Evolutionary conservation across 2,888 invertebrate species (phyloP), one percentile per base, ranked within the genome.

Genomic region (Coenonympha arcania): DNA sequence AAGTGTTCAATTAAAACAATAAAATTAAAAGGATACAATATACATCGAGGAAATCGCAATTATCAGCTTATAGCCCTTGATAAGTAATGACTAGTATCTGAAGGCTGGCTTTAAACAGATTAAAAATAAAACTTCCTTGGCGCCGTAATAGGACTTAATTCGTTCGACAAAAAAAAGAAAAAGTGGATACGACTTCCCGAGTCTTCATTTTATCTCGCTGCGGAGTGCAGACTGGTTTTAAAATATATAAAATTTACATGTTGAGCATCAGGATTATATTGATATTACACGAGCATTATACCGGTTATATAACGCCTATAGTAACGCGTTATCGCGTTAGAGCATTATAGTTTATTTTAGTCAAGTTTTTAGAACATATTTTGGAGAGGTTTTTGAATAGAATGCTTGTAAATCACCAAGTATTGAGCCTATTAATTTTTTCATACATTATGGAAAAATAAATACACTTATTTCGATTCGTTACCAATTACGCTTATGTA

Each of bases 151-250:
- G 19, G 20, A 39, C 22, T 3, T 34, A 3, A 34, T 18, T 6
- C 20, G 20, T 22, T 37, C 37, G 22, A 13, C n/a, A 11, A 11
- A n/a, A 43, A 43, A 40, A 43, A 43, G 43, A 33, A 43, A 43
- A 43, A 43, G 43, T 43, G 20, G 43, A 43, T 22, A 22, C 13
- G 13, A 11, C 15, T 33, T 20, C 20, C 43, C 20, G 5, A 15
- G 31, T 11, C 31, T 9, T 1, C 18, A 19, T 31, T 18, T 22
- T 43, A 43, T 33, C 43, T 20, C 9, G 31, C 13, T 11, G 31
- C 15, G 11, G 31, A 43, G 31, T 11, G 31, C 15, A 15, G 31
- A 43, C 43, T 30, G 43, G 43, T 43, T 43, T 31, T 9, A 15
- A 39, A 15, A 39, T 15, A 24, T 39, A 39, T 22, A 33, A 43